A percentile compares a stretch with the other conserved stretches of the same genome.
Conservation (phyloP, 2,797 vertebrate species). For the Notamacropus eugenii region DNA sequence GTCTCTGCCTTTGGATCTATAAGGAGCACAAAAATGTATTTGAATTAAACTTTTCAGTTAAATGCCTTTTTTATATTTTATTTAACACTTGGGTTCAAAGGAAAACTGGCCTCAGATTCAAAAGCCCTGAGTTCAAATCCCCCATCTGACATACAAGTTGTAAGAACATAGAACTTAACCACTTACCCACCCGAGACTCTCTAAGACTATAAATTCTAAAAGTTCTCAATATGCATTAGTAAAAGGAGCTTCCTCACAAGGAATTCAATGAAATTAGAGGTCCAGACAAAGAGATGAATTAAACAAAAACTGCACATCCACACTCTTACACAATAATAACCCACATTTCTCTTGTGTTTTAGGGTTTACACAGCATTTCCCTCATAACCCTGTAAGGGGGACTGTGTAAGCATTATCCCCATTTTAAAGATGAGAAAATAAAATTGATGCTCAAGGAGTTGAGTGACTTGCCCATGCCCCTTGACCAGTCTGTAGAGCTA, state of each 20-base stretch:
- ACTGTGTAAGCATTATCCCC: not conserved
- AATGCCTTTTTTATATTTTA: not conserved
- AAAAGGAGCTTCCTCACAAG: not conserved
- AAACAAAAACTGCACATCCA: not conserved
- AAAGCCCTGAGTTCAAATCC: not conserved
- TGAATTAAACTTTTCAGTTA: constrained; percentile 21
- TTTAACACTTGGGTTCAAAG: not conserved
- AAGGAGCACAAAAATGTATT: constrained; percentile 31
- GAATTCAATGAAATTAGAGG: not conserved
- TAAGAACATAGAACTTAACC: not conserved
- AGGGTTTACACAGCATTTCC: not conserved
- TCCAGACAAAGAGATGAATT: not conserved
- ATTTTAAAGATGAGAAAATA: not conserved
- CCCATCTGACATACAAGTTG: not conserved
- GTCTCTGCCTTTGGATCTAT: constrained; percentile 99
- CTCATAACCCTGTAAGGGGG: not conserved
- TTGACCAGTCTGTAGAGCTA: not conserved
- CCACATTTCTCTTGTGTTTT: not conserved
- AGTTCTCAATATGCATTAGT: not conserved
- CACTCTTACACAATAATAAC: not conserved
- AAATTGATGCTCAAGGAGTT: not conserved
- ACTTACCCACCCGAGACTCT: not conserved
- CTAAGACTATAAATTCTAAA: not conserved
- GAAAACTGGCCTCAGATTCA: not conserved
- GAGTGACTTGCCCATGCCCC: not conserved